Conservation (phyloP, 2,113 vertebrate species). For the Thinocorus orbignyianus region DNA sequence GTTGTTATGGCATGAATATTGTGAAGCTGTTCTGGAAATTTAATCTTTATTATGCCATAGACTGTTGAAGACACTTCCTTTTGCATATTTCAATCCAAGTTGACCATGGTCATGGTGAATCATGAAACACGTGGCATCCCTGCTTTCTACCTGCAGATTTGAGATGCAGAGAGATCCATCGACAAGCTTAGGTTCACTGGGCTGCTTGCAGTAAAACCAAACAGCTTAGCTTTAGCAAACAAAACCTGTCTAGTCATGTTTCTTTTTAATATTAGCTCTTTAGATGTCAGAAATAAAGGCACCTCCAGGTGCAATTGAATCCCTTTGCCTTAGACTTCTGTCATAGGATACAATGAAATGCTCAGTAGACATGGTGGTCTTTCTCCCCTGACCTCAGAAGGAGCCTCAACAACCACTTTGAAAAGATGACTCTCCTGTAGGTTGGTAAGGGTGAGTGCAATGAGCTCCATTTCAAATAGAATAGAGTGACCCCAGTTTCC, state of each 20-base stretch:
- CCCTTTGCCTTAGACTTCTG: neutral
- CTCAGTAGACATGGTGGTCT: neutral
- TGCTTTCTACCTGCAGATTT: neutral
- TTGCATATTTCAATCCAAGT: neutral
- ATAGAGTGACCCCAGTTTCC: neutral
- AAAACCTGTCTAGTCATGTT: neutral
- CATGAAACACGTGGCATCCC: neutral
- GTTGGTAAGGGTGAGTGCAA: neutral
- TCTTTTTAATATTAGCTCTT: neutral
- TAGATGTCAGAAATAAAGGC: neutral
- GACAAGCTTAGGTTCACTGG: neutral
- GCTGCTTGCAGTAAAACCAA: neutral
- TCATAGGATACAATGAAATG: neutral
- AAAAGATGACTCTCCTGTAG: neutral
- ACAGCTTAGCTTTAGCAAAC: neutral
- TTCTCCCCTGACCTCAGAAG: neutral
- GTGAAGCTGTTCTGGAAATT: neutral
- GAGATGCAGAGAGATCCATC: neutral
- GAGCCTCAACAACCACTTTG: neutral
- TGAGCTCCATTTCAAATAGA: neutral
- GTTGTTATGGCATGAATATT: neutral
- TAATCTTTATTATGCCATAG: neutral
- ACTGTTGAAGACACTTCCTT: neutral
- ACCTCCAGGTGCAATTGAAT: neutral
- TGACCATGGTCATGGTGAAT: neutral